These are phyloP conservation scores for Colinus virginianus DNA, from an alignment of 2,113 vertebrate species.

Conservation along the genomic window DNA sequence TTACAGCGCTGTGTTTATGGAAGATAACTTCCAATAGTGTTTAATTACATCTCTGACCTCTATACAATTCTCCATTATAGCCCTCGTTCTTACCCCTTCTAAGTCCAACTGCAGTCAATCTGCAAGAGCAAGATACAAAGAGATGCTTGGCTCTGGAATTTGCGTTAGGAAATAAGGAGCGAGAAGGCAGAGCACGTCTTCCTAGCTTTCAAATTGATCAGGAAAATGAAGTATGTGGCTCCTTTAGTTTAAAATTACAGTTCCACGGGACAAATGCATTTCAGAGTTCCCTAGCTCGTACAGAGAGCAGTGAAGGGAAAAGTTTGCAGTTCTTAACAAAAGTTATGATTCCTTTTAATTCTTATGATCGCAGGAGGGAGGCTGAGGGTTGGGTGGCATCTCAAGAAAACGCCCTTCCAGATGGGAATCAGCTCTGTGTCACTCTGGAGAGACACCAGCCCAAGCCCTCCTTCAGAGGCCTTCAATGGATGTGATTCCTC, in stretches of 20 bases:
- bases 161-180: conserved; percentile 20
- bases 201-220: not conserved
- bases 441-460: not conserved
- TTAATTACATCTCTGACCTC: conserved; percentile 61
- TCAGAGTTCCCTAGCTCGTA: not conserved
- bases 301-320: conserved; percentile 14
- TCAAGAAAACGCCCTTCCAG: not conserved
- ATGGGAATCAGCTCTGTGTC: not conserved
- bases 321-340: not conserved
- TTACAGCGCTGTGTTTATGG: not conserved
- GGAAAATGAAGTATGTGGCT: not conserved
- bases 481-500: not conserved
- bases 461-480: not conserved
- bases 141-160: conserved; percentile 13
- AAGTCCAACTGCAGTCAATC: conserved; percentile 19
- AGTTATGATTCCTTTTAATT: not conserved
- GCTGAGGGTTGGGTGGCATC: not conserved
- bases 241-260: not conserved
- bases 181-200: not conserved
- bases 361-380: not conserved
- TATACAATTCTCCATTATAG: conserved; percentile 23
- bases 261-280: not conserved
- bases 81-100: conserved; percentile 15
- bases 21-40: conserved; percentile 26
- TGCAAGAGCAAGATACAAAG: not conserved